Conservation (phyloP, 1,140 invertebrate genomes). For the Drosophila novamexicana region DNA sequence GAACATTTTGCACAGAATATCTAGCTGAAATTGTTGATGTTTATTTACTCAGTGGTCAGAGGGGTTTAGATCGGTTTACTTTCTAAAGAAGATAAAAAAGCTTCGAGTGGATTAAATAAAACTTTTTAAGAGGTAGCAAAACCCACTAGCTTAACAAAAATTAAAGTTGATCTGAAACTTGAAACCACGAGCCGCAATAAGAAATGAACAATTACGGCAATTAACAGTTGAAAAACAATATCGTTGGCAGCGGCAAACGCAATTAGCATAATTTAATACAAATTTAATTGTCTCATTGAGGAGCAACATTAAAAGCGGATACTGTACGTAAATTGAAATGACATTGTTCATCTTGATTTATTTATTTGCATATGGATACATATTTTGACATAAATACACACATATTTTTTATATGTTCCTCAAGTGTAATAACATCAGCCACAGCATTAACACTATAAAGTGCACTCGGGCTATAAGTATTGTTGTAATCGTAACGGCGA, state of each 20-base stretch:
- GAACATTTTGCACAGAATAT: not conserved
- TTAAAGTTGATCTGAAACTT: constrained; percentile 1
- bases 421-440: not conserved
- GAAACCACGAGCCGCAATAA: constrained; percentile 21
- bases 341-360: not conserved
- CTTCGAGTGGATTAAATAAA: not conserved
- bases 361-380: constrained; percentile 3
- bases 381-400: constrained; percentile 2
- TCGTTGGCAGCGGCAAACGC: constrained; percentile 28
- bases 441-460: constrained; percentile 7
- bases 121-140: not conserved
- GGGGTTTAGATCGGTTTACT: not conserved
- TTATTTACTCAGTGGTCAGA: not conserved
- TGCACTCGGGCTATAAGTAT: constrained; percentile 29
- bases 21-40: not conserved
- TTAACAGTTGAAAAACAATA: constrained; percentile 20
- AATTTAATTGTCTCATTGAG: constrained; percentile 44
- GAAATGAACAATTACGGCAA: constrained; percentile 31
- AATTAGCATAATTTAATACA: constrained; percentile 58
- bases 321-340: constrained; percentile 18
- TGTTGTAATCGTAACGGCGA: constrained; percentile 29
- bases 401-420: not conserved
- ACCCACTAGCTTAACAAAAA: constrained; percentile 4
- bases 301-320: not conserved
- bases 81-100: not conserved